These are phyloP conservation scores for Xestoiulus laeticollis DNA, from an alignment of 2,888 invertebrate genomes.

Conservation along the genomic window DNA sequence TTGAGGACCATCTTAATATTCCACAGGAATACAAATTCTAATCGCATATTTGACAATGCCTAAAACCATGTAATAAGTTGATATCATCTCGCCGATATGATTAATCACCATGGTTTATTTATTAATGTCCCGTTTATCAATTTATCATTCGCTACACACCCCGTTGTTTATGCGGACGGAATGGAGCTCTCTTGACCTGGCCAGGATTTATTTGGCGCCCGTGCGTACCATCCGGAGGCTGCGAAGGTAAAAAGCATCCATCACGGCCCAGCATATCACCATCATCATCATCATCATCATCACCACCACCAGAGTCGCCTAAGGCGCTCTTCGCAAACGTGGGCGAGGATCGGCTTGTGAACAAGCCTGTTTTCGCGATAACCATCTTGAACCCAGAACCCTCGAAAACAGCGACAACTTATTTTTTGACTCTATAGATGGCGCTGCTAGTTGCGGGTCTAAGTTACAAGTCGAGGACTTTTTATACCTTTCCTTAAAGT, in stretches of 20 bases:
- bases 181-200: constrained; percentile 5
- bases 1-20: background rate
- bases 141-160: background rate
- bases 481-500: too few species aligned
- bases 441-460: too few species aligned
- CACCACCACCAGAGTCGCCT: background rate
- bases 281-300: background rate
- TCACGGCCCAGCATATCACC: background rate
- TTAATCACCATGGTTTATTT: background rate
- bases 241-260: background rate
- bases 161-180: background rate
- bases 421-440: too few species aligned
- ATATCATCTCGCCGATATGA: background rate
- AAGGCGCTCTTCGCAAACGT: background rate
- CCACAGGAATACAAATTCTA: too few species aligned
- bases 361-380: constrained; percentile 33
- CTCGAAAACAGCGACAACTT: background rate
- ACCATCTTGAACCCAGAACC: background rate
- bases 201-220: constrained; percentile 32
- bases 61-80: background rate
- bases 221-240: background rate
- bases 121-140: background rate
- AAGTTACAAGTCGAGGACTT: too few species aligned
- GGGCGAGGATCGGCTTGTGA: constrained; percentile 15
- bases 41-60: background rate